These are phyloP conservation scores for Sebastes nivosus DNA, from an alignment of 2,797 vertebrate species.

Conservation along the genomic window DNA sequence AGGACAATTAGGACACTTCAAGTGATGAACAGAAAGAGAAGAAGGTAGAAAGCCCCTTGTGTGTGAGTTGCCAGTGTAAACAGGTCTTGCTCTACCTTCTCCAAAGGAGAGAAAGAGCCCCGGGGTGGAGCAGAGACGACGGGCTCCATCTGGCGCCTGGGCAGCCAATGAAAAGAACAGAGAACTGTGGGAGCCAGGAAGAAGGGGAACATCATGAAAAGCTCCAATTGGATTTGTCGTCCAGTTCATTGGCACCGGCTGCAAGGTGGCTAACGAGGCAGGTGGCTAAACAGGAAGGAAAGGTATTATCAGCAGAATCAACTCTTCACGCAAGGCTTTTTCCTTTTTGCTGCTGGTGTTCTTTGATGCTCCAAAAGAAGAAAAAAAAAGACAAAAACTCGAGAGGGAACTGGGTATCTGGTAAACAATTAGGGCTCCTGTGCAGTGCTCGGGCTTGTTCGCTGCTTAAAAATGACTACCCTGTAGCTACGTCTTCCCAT, in stretches of 20 bases:
- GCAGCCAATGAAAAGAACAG: constrained; percentile 79
- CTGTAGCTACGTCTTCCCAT: constrained; percentile 64
- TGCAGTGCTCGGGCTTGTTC: constrained; percentile 47
- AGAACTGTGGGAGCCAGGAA: constrained; percentile 63
- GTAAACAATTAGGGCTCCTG: constrained; percentile 73
- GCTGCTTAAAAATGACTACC: constrained; percentile 63
- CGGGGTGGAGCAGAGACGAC: constrained; percentile 73
- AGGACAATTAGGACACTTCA: neutral
- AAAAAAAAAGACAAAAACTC: neutral
- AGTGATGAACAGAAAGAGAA: neutral
- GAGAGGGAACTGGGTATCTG: constrained; percentile 38
- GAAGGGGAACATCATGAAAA: constrained; percentile 73
- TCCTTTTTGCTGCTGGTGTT: constrained; percentile 23
- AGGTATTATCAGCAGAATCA: constrained; percentile 44
- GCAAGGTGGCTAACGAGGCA: constrained; percentile 74
- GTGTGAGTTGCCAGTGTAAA: constrained; percentile 42
- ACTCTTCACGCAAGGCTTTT: constrained; percentile 19
- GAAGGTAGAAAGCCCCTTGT: neutral
- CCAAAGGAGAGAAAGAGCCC: constrained; percentile 72
- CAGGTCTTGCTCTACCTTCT: constrained; percentile 78
- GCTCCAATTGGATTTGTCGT: constrained; percentile 72
- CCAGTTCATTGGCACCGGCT: constrained; percentile 71
- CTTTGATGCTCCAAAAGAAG: constrained; percentile 23
- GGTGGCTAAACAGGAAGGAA: constrained; percentile 72
- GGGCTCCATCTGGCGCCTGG: constrained; percentile 80